Evolutionary conservation across 2,888 invertebrate species (phyloP), one percentile per base, ranked within the genome.

Genomic region (Amiota mariae): DNA sequence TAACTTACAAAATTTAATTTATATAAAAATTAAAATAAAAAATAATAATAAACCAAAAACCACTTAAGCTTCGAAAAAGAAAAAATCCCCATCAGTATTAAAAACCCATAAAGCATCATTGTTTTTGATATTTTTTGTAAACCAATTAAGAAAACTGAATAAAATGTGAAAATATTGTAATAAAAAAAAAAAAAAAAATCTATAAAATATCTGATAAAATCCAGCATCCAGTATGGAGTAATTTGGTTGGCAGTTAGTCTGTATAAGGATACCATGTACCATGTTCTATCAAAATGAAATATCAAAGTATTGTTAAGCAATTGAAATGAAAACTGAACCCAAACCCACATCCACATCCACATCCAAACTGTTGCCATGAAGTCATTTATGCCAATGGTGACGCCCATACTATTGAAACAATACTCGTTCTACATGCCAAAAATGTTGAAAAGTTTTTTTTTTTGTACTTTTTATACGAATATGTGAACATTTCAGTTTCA

Each of bases 401-500:
- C 36, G 36, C 36, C 36, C 36, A 36, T 6, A 6, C 36, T 36
- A 36, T 36, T 36, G 36, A 6, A 36, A 36, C 36, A 36, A 36
- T 36, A 36, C 6, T 1, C 3, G 3, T 24, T 24, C 3, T 4
- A 36, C 8, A 36, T 36, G 36, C 36, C 36, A 36, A 36, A 36
- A 36, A 36, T 36, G 36, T 36, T 2, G 4, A 36, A 36, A 36
- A 6, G 36, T 36, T 36, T 36, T 36, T 6, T 36, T 36, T 36
- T 36, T 36, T 36, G 36, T 2, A 6, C 6, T 36, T 36, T 66
- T 66, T 47, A 51, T 51, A 4, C 47, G n/a, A n/a, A n/a, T n/a
- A 2, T 63, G 12, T n/a, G n/a, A 66, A 66, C 66, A 48, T 48
- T 66, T 66, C 66, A 66, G 48, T 66, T 66, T 48, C 66, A 66